A percentile compares a stretch with the other conserved stretches of the same genome.
These are phyloP conservation scores for Noturus placidus DNA, from an alignment of 2,113 vertebrate genomes.

Conservation along the genomic window DNA sequence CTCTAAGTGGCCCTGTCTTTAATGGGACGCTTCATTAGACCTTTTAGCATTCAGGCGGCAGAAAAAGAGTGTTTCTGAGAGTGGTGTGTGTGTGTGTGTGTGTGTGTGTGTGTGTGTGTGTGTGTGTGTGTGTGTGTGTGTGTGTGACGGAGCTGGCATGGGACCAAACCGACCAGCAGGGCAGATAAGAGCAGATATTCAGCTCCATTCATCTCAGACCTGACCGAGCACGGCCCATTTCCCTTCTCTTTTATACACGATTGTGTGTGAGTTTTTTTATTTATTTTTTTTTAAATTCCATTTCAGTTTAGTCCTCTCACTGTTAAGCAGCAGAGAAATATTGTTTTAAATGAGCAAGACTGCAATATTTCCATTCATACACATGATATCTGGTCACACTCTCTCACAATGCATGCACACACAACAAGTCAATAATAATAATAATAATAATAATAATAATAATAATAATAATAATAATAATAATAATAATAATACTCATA, in stretches of 20 bases:
- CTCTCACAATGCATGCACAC: not conserved
- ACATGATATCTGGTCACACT: too few relatives aligned
- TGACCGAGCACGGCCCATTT: not conserved
- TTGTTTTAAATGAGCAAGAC: not conserved
- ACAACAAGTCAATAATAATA: not conserved
- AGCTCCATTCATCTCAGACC: slow-evolving; percentile 7
- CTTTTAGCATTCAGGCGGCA: not conserved
- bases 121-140: not conserved
- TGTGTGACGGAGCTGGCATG: not conserved
- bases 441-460: too few relatives aligned
- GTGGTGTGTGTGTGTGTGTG: not conserved
- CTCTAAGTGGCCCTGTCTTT: slow-evolving; percentile 25
- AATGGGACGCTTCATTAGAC: slow-evolving; percentile 34
- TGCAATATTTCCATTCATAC: not conserved
- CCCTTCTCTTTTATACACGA: not conserved
- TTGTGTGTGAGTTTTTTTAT: not conserved
- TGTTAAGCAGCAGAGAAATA: not conserved
- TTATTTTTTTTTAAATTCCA: not conserved
- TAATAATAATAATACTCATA: too few relatives aligned
- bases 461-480: too few relatives aligned
- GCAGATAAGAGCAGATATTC: not conserved
- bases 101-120: slow-evolving; percentile 1
- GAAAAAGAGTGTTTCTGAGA: slow-evolving; percentile 13
- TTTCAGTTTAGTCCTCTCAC: not conserved
- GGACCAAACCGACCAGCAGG: not conserved